These are phyloP conservation scores for Mus spicilegus DNA, from an alignment of 2,113 vertebrate species.

Conservation along the genomic window DNA sequence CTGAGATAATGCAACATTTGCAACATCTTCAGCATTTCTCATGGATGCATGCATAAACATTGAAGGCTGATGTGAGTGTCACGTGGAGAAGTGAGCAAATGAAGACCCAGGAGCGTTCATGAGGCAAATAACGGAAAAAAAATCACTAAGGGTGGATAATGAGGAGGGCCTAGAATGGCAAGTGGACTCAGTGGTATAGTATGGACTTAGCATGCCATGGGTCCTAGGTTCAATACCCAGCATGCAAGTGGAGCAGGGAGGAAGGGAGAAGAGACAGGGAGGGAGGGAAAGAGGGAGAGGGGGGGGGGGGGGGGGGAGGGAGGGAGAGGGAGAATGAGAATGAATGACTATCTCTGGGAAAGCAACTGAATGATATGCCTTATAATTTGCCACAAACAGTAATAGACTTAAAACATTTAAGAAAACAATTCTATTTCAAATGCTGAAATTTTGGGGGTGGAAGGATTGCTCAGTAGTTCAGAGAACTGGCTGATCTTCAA, in stretches of 20 bases:
- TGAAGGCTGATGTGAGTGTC: background rate
- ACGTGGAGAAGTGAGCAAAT: background rate
- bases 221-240: background rate
- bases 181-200: background rate
- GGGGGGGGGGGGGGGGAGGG: no score
- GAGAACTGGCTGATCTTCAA: background rate
- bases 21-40: background rate
- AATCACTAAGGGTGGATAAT: background rate
- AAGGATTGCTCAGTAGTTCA: background rate
- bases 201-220: background rate
- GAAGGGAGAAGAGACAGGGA: no score
- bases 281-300: background rate
- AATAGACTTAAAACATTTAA: background rate
- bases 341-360: background rate
- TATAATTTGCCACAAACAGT: conserved; percentile 17
- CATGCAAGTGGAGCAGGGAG: background rate
- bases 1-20: background rate
- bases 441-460: background rate
- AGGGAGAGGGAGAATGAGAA: background rate
- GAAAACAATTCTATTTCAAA: conserved; percentile 17
- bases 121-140: background rate
- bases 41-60: background rate
- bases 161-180: background rate
- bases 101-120: background rate
- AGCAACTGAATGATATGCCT: background rate